Base-by-base conservation (phyloP, 2,797 vertebrate genomes). In the Sciurus carolinensis region DNA sequence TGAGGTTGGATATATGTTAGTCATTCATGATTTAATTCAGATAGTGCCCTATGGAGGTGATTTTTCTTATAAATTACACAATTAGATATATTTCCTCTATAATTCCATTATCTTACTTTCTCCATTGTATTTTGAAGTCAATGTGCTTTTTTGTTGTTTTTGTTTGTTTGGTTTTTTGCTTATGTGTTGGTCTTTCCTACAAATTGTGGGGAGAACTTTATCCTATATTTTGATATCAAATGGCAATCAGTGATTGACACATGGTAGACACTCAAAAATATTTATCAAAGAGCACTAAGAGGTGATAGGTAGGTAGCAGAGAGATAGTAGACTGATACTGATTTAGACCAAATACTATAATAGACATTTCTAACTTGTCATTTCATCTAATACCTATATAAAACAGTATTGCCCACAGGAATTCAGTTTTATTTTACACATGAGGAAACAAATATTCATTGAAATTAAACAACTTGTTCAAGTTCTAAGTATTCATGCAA, bases 271-370 rank as follows among this genome's bases (percentile, higher is more conserved):
- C 5, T 83, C 24, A 80, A 93, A 83, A 93, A 73, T 59, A 87
- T 69, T 69, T 91, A 57, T 66, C 71, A 87, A 69, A 75, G 28
- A 85, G 10, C 15, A 82, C 28, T 69, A 79, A 64, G 72, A 86
- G 18, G 11, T 18, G 7, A 79, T 64, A 26, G 24, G 24, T 77
- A 59, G 7, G 42, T 91, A 79, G 28, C 10, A 69, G 36, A 8
- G 26, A 90, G 7, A 73, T 89, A 93, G 44, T 30, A 86, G 75
- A 82, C 15, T 33, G 85, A 5, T 85, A 75, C 67, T 50, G 73
- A 95, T 94, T 97, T 92, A 95, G 64, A 44, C 13, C 22, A 93
- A 89, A 75, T 28, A 66, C 17, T 52, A 4, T 36, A 81, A 80
- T 14, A 94, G 52, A 85, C 11, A 94, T 90, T 94, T 94, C 33